These are phyloP conservation scores for Drosophila imparisetae DNA, from an alignment of 2,888 invertebrate genomes.

Conservation along the genomic window DNA sequence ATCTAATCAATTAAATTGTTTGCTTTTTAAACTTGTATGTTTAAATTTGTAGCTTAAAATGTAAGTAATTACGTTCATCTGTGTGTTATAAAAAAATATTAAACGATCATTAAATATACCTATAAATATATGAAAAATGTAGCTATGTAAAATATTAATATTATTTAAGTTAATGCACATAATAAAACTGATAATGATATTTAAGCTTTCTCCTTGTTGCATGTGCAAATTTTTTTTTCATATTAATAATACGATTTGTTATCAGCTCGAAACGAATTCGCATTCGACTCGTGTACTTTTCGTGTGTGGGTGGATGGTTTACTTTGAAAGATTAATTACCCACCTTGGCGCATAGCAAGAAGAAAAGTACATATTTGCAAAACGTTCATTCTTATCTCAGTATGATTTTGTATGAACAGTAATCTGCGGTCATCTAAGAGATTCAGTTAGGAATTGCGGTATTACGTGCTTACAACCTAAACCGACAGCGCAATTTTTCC, in stretches of 20 bases:
- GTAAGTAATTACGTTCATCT: conserved; percentile 3
- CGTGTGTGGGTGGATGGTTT: conserved; percentile 35
- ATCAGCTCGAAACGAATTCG: conserved; percentile 23
- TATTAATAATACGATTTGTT: background rate
- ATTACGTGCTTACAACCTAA: conserved; percentile 47
- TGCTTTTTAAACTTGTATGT: conserved; percentile 42
- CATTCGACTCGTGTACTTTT: conserved; percentile 4
- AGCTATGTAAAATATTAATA: background rate
- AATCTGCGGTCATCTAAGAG: conserved; percentile 70
- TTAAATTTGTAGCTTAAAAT: conserved; percentile 23
- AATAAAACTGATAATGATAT: background rate
- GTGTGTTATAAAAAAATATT: background rate
- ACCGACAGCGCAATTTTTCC: conserved; percentile 15
- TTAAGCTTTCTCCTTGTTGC: background rate
- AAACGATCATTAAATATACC: background rate
- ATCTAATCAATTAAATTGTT: conserved; percentile 58
- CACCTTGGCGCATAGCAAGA: conserved; percentile 58
- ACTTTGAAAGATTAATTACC: conserved; percentile 64
- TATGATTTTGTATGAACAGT: conserved; percentile 70
- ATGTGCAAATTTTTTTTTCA: background rate
- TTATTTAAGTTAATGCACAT: background rate
- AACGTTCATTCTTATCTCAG: conserved; percentile 66
- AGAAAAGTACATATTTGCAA: conserved; percentile 73
- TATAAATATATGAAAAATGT: background rate
- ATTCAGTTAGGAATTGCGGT: conserved; percentile 64